These are phyloP conservation scores for Syngnathus acus DNA, from an alignment of 2,797 vertebrate genomes.

Conservation along the genomic window DNA sequence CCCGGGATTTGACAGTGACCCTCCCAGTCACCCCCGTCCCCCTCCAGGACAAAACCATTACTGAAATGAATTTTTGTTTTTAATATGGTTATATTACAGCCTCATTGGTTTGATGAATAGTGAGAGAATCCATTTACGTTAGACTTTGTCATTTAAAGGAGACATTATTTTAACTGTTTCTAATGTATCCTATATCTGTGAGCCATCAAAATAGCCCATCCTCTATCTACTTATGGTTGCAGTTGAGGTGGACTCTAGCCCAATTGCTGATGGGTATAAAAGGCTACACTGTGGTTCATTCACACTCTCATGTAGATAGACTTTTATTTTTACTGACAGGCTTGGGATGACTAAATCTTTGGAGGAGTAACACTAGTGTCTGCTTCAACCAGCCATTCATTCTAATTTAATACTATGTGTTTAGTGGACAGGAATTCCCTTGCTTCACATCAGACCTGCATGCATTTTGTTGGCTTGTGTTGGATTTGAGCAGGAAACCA, in stretches of 20 bases:
- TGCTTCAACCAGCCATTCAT: conserved; percentile 4
- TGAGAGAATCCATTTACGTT: background rate
- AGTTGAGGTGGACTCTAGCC: background rate
- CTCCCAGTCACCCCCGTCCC: conserved; percentile 2
- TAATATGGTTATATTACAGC: background rate
- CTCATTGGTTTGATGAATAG: background rate
- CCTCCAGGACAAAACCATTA: background rate
- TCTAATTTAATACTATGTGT: conserved; percentile 37
- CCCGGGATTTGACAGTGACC: conserved; percentile 55
- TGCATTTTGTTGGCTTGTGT: conserved; percentile 68
- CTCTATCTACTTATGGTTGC: no score
- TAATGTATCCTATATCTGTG: no score
- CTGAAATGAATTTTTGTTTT: background rate
- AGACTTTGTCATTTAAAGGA: background rate
- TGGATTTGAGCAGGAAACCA: conserved; percentile 75
- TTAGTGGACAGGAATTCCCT: conserved; percentile 60
- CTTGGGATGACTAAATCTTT: background rate
- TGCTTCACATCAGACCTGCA: conserved; percentile 58
- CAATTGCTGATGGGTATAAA: background rate
- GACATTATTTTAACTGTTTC: no score
- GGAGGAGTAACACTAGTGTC: background rate
- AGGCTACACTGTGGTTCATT: background rate
- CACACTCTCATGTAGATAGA: background rate
- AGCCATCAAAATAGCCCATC: background rate
- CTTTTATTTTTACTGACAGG: conserved; percentile 2